Base-by-base conservation (phyloP, 2,113 vertebrate species). In the Porphyrio hochstetteri region DNA sequence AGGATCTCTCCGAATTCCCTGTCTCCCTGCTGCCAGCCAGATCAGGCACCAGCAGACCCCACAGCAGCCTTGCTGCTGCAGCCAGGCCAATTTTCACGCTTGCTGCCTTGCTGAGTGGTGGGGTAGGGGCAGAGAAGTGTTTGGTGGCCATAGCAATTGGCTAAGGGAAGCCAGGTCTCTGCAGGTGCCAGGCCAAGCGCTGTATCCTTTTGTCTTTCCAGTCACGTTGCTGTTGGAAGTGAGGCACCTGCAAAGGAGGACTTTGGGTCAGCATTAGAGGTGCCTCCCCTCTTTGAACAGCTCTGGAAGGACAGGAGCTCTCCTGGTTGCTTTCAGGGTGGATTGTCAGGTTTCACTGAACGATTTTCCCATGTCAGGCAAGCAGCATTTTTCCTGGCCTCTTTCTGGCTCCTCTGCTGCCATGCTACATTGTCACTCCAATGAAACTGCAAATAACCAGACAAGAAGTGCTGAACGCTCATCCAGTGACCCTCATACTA, bases 121-220 rank as follows among this genome's bases (percentile, higher is more conserved):
- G 31, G 28, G 25, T 42, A 77, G 65, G 21, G 40, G 9, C 28
- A 71, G 36, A 42, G 42, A 46, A 74, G 35, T 35, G 31, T 52
- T 71, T 7, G 2, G 23, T 24, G 40, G 33, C 44, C 2, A 1
- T 4, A 79, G 21, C 40, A 78, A n/a, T 1, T 31, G 36, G 8
- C 27, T 48, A 90, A 93, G 69, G 53, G 12, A 29, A 95, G 75
- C 35, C 57, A 82, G 50, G 17, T 59, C 64, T 38, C 59, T 77
- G 72, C 2, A 0, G 68, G 50, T 44, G 29, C 36, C 28, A 40
- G 71, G 18, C 14, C 2, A 0, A 71, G 25, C 0, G 0, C 42
- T 4, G 0, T 20, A 40, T 64, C 29, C 46, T 94, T 82, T 46
- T 33, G 12, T 64, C 36, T 55, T 70, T 70, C 13, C 35, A 18